Base-by-base conservation (phyloP, 2,888 invertebrate genomes). In the Lissonota sp. region DNA sequence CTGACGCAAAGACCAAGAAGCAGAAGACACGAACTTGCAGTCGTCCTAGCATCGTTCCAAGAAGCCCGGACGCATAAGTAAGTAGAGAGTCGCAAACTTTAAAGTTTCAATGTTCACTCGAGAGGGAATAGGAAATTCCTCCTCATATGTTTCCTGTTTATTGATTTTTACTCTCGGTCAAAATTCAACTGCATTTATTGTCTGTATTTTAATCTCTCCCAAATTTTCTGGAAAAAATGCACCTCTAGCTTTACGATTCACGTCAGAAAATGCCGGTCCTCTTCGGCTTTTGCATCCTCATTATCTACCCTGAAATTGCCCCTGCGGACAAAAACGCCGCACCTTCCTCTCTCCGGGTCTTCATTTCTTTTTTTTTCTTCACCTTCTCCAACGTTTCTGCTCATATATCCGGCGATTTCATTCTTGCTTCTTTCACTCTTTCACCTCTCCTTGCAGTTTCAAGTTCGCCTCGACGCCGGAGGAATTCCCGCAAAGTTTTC, bases 401-500 rank as follows among this genome's bases (percentile, higher is more conserved):
- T 40, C 51, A 44, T 67, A 53, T 26, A 26, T 26, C 26, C 26
- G 26, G 26, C 26, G 26, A 26, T 26, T 26, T 26, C 70, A 74
- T 78, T 75, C 69, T 44, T 63, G 49, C 72, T 78, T 26, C 44
- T 58, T 60, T 57, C 60, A 51, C 8, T 10, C 58, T 66, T 14
- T 51, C 64, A 58, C 55, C 37, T 44, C 40, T 14, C 66, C 60
- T 69, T 40, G 67, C 10, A 62, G 37, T 26, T 26, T 26, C 67
- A 58, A 73, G 63, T 80, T 74, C 69, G 72, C 63, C 78, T 75
- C 79, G 74, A 80, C 70, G 63, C 62, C 64, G 79, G 70, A 53
- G 80, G 63, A 77, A 77, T 84, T 73, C 67, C 67, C 76, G 73
- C 14, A 69, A 82, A 84, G 72, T 83, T 76, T 80, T 80, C 69